These are phyloP conservation scores for Pocillopora meandrina DNA, from an alignment of 92 coral and sea anemone genomes.

Conservation along the genomic window DNA sequence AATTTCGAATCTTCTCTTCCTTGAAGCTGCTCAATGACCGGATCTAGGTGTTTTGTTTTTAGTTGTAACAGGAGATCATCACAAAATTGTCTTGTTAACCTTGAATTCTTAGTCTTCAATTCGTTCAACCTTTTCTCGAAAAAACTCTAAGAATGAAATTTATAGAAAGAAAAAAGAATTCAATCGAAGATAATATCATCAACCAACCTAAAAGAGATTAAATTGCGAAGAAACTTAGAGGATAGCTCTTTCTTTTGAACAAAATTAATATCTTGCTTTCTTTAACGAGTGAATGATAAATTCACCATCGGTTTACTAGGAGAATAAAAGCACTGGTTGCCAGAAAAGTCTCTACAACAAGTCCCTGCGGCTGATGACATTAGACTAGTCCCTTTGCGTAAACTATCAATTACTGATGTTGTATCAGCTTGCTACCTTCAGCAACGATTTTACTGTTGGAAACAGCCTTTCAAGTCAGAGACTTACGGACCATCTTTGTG, in stretches of 20 bases:
- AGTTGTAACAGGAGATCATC: slow-evolving; percentile 42
- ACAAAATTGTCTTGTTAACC: slow-evolving; percentile 44
- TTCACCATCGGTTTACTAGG: too few relatives aligned
- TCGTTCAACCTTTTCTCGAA: background rate
- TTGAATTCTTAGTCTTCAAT: slow-evolving; percentile 30
- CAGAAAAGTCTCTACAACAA: too few relatives aligned
- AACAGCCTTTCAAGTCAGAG: background rate
- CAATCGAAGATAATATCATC: too few relatives aligned
- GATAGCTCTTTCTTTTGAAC: too few relatives aligned
- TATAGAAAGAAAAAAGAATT: background rate
- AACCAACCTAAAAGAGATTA: too few relatives aligned
- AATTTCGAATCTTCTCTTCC: slow-evolving; percentile 53
- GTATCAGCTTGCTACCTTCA: too few relatives aligned
- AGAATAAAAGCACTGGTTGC: too few relatives aligned
- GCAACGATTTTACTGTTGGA: too few relatives aligned
- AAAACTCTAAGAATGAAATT: background rate
- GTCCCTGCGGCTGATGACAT: too few relatives aligned
- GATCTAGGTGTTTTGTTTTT: slow-evolving; percentile 53
- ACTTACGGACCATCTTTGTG: too few relatives aligned
- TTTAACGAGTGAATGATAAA: background rate
- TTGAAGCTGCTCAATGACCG: slow-evolving; percentile 60
- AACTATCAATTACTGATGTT: background rate
- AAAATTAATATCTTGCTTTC: too few relatives aligned
- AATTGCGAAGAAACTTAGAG: too few relatives aligned
- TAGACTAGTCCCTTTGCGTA: background rate